These are phyloP conservation scores for Zalophus californianus DNA, from an alignment of 2,797 vertebrate genomes.

Conservation along the genomic window DNA sequence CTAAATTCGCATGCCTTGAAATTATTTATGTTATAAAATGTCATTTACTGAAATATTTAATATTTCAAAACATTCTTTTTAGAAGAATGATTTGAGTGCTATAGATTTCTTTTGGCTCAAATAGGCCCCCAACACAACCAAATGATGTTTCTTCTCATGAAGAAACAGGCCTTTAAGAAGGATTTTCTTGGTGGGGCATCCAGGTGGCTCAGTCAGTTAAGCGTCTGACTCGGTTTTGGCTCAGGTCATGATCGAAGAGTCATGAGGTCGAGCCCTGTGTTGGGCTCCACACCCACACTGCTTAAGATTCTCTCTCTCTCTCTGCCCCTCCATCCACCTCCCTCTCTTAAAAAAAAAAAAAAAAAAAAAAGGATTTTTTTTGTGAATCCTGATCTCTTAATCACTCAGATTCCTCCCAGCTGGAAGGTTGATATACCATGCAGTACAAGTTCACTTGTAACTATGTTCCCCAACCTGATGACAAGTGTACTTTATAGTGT, in stretches of 20 bases:
- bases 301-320: neutral
- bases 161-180: slow-evolving; percentile 34
- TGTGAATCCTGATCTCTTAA: slow-evolving; percentile 47
- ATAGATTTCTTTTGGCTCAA: slow-evolving; percentile 38
- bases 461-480: slow-evolving; percentile 39
- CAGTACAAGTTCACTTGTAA: neutral
- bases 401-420: neutral
- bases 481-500: neutral
- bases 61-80: neutral
- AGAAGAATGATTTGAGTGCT: neutral
- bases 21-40: slow-evolving; percentile 34
- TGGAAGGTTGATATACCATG: neutral
- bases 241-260: neutral
- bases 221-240: neutral
- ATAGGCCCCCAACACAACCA: neutral
- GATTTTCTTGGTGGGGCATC: slow-evolving; percentile 33
- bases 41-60: slow-evolving; percentile 45
- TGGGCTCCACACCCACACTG: neutral
- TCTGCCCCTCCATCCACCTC: neutral
- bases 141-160: slow-evolving; percentile 14
- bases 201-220: neutral
- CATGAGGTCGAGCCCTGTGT: neutral
- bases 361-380: neutral
- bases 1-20: neutral
- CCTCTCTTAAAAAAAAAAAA: neutral